phyloP scores from a whole-genome alignment of 2,888 invertebrate species.

The Pteria penguin region DNA sequence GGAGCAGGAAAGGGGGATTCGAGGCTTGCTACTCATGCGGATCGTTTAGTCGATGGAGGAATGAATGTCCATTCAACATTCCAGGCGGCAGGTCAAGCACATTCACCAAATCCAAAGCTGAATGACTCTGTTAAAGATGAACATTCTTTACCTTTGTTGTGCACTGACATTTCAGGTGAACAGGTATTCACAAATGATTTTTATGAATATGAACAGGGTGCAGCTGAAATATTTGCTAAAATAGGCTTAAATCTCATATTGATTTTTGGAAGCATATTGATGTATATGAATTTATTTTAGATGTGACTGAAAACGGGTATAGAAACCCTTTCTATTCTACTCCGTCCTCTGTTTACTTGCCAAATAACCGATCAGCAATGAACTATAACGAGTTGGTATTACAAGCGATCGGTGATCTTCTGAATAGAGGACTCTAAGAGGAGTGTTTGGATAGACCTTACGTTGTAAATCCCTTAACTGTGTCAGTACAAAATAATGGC shows the following conservation, averaged over 20 bases:
- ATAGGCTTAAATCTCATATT: slow-evolving; percentile 24
- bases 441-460: slow-evolving; percentile 16
- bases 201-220: too few relatives aligned
- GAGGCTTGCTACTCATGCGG: too few relatives aligned
- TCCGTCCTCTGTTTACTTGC: neutral
- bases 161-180: too few relatives aligned
- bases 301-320: slow-evolving; percentile 21
- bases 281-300: slow-evolving; percentile 11
- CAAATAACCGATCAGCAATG: slow-evolving; percentile 11
- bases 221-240: too few relatives aligned
- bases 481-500: slow-evolving; percentile 33
- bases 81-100: too few relatives aligned
- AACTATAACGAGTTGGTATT: slow-evolving; percentile 14
- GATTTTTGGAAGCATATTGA: slow-evolving; percentile 13
- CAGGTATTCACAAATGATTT: too few relatives aligned
- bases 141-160: too few relatives aligned
- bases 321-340: slow-evolving; percentile 19
- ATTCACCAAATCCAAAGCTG: too few relatives aligned
- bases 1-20: too few relatives aligned
- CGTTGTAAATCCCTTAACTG: slow-evolving; percentile 45
- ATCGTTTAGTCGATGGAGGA: too few relatives aligned
- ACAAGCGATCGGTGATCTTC: slow-evolving; percentile 16
- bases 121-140: too few relatives aligned
- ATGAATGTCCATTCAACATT: too few relatives aligned
- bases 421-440: slow-evolving; percentile 15